These are phyloP conservation scores for Amia ocellicauda DNA, from an alignment of 2,113 vertebrate species.

Conservation along the genomic window DNA sequence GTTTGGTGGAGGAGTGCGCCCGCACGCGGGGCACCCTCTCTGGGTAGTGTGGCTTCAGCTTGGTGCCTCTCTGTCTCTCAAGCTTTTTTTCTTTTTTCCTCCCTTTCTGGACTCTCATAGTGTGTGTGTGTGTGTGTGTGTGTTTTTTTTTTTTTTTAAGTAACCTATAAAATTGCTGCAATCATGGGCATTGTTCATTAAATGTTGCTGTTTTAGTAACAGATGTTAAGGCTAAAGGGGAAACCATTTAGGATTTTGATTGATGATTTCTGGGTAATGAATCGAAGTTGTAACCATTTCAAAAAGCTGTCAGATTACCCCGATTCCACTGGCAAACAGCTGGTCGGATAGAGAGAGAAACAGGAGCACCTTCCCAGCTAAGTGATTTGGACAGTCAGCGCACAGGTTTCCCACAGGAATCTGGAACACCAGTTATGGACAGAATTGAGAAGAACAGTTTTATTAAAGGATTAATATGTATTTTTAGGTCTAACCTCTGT, in stretches of 20 bases:
- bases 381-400: slow-evolving; percentile 37
- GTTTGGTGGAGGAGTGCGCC: slow-evolving; percentile 16
- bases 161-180: slow-evolving; percentile 51
- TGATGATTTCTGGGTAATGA: slow-evolving; percentile 70
- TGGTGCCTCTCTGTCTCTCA: slow-evolving; percentile 26
- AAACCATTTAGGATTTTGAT: slow-evolving; percentile 71
- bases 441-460: slow-evolving; percentile 36
- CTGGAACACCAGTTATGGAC: slow-evolving; percentile 49
- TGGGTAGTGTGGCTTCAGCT: slow-evolving; percentile 17
- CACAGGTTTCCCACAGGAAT: slow-evolving; percentile 29
- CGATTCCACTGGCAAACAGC: slow-evolving; percentile 55
- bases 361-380: slow-evolving; percentile 45
- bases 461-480: slow-evolving; percentile 24
- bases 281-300: slow-evolving; percentile 65
- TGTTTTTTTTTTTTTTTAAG: slow-evolving; percentile 27
- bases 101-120: slow-evolving; percentile 25
- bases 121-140: slow-evolving; percentile 24
- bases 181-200: slow-evolving; percentile 61
- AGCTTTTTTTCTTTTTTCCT: slow-evolving; percentile 28
- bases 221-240: slow-evolving; percentile 84
- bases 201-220: slow-evolving; percentile 63
- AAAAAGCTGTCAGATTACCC: slow-evolving; percentile 55
- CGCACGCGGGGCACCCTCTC: slow-evolving; percentile 22
- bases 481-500: slow-evolving; percentile 20
- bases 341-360: slow-evolving; percentile 50